Evolutionary conservation across 2,888 invertebrate species (phyloP).

Genomic region (Horisme vitalbata): DNA sequence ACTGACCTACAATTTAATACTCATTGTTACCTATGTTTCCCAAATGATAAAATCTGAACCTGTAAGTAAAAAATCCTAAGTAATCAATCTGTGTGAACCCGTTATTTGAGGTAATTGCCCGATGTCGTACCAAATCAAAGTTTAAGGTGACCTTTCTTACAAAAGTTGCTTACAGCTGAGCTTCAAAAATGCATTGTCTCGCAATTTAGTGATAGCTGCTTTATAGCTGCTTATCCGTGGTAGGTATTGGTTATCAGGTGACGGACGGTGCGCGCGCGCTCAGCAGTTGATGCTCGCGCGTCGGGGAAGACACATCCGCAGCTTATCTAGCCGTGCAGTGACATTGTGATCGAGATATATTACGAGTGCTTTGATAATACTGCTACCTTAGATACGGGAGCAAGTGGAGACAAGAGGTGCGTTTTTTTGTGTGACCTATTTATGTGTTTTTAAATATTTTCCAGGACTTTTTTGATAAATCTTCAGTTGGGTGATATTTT

Average conservation of each 20-base stretch:
- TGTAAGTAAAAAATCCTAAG: no score
- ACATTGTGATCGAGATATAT: conserved; percentile 55
- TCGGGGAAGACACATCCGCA: conserved; percentile 74
- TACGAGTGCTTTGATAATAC: conserved; percentile 57
- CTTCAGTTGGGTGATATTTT: no score
- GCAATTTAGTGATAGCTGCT: conserved; percentile 51
- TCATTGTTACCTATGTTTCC: no score
- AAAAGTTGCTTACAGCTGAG: conserved; percentile 22
- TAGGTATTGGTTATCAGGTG: conserved; percentile 73
- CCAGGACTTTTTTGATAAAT: neutral
- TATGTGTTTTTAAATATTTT: neutral
- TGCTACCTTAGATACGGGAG: conserved; percentile 41
- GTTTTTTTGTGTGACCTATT: conserved; percentile 44
- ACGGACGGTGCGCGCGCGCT: conserved; percentile 54
- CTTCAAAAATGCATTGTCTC: conserved; percentile 45
- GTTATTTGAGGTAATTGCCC: no score
- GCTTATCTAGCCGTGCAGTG: conserved; percentile 56
- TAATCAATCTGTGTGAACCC: no score
- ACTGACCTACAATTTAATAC: no score
- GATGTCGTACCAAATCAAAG: no score
- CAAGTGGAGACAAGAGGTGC: conserved; percentile 59
- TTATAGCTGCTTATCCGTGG: conserved; percentile 55
- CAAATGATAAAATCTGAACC: no score
- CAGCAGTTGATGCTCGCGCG: conserved; percentile 79
- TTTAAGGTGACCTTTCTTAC: no score